Evolutionary conservation across 2,888 invertebrate genomes (phyloP).

Genomic region (Ferrisia virgata): DNA sequence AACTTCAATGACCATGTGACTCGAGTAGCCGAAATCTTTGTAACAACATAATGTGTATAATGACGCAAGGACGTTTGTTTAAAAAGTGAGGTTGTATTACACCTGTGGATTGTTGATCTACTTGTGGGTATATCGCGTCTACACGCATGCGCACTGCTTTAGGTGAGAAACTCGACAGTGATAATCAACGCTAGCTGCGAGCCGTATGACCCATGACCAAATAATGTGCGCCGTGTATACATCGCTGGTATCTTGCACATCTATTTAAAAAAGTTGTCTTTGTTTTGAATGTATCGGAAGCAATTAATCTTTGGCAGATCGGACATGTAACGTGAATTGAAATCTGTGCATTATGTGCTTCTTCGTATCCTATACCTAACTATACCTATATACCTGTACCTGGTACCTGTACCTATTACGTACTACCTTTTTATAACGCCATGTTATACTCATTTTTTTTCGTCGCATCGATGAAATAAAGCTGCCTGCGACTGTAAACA

Average conservation of each 20-base stretch:
- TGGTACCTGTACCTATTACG: no score
- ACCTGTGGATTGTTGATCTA: slow-evolving; percentile 41
- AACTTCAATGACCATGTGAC: not conserved
- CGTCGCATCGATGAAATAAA: not conserved
- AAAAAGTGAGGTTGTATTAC: slow-evolving; percentile 38
- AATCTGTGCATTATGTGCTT: not conserved
- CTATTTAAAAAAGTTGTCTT: slow-evolving; percentile 17
- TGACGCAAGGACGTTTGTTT: slow-evolving; percentile 31
- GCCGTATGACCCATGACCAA: slow-evolving; percentile 20
- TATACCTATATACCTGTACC: no score
- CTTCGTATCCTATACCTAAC: no score
- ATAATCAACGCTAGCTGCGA: slow-evolving; percentile 20
- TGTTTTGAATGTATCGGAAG: not conserved
- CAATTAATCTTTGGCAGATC: not conserved
- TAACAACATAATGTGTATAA: slow-evolving; percentile 8
- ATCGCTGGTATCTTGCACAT: not conserved
- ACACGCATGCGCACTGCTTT: slow-evolving; percentile 7
- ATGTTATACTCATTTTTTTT: no score
- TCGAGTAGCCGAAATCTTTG: not conserved
- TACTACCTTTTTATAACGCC: no score
- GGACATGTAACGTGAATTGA: not conserved
- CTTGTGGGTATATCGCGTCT: not conserved
- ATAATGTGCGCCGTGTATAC: not conserved
- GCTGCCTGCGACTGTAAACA: not conserved
- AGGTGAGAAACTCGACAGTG: slow-evolving; percentile 28